These are phyloP conservation scores for Caprella mutica DNA, from an alignment of 2,888 invertebrate species.

Conservation along the genomic window DNA sequence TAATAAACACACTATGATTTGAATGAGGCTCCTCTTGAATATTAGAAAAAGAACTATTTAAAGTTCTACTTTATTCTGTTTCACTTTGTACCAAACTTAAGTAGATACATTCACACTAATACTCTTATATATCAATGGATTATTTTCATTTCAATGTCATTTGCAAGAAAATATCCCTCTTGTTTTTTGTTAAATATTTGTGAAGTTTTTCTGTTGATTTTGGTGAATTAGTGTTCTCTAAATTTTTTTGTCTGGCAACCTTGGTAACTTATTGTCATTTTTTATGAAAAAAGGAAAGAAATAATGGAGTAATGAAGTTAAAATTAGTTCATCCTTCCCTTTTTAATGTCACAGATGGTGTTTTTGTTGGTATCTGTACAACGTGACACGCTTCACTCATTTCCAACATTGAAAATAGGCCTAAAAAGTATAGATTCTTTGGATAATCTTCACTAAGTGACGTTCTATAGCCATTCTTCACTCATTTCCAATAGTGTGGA, in stretches of 20 bases:
- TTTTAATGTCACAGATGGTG: too few relatives aligned
- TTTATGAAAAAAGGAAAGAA: too few relatives aligned
- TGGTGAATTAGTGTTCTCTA: neutral
- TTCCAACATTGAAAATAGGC: conserved; percentile 23
- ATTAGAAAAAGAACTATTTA: too few relatives aligned
- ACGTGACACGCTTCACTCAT: conserved; percentile 6
- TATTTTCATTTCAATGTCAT: neutral
- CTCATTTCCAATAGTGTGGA: conserved; percentile 14
- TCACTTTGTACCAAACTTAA: too few relatives aligned
- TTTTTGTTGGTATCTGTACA: too few relatives aligned
- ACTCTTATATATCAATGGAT: conserved; percentile 8
- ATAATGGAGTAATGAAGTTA: too few relatives aligned
- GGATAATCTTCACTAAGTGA: too few relatives aligned
- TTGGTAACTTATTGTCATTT: neutral
- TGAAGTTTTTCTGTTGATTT: neutral
- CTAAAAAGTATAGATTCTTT: conserved; percentile 34
- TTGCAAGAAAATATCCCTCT: neutral
- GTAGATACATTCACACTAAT: conserved; percentile 12
- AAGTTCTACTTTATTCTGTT: too few relatives aligned
- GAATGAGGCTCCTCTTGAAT: too few relatives aligned
- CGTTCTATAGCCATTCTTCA: conserved; percentile 9
- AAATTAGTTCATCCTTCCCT: too few relatives aligned
- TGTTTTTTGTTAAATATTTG: neutral
- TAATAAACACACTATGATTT: too few relatives aligned
- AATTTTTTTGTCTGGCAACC: neutral